phyloP scores from a whole-genome alignment of 2,888 invertebrate species.

The Homarus gammarus region DNA sequence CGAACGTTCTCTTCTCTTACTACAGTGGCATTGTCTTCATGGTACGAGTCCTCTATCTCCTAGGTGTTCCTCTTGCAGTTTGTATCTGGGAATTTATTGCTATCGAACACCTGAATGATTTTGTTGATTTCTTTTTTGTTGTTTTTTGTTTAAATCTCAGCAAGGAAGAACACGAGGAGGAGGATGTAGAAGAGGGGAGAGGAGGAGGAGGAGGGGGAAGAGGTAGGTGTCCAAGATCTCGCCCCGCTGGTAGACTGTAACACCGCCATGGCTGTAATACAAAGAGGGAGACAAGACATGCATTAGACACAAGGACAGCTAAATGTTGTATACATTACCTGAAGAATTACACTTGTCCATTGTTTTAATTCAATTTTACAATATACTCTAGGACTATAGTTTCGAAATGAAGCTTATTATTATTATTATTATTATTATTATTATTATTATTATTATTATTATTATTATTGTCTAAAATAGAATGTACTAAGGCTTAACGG shows the following conservation, averaged over 20 bases:
- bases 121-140: too few species aligned
- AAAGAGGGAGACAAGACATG: neutral
- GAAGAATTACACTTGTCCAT: too few species aligned
- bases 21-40: too few species aligned
- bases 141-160: neutral
- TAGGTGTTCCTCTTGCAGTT: too few species aligned
- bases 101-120: too few species aligned
- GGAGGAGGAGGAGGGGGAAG: neutral
- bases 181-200: too few species aligned
- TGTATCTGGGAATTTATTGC: too few species aligned
- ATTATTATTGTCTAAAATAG: too few species aligned
- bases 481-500: too few species aligned
- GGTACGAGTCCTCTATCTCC: too few species aligned
- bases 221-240: too few species aligned
- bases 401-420: neutral
- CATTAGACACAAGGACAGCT: neutral
- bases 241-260: slow-evolving; percentile 40
- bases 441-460: neutral
- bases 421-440: neutral
- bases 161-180: neutral
- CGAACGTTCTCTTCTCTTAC: too few species aligned
- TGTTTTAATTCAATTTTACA: neutral
- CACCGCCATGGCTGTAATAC: slow-evolving; percentile 36
- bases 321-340: neutral
- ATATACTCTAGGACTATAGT: neutral